Percentiles rank a stretch among this genome's conserved stretches.
Conservation (phyloP, 2,888 invertebrate species). For the Smittia sp. region DNA sequence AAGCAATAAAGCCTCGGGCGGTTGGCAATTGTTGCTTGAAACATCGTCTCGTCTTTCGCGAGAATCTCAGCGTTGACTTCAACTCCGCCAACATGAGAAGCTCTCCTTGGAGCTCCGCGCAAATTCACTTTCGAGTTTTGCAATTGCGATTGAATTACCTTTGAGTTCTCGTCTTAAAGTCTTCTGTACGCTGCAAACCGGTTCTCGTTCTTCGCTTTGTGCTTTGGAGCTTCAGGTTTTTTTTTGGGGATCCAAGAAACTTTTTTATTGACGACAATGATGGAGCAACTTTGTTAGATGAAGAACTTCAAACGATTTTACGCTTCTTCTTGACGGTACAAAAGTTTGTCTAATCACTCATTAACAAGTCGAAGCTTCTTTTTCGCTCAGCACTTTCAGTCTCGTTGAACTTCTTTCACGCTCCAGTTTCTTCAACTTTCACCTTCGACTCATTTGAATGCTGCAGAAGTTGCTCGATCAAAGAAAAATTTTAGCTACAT, state of each 20-base stretch:
- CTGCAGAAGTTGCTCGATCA: too few species aligned
- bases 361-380: background rate
- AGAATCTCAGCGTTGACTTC: too few species aligned
- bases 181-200: conserved; percentile 4
- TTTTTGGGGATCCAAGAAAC: background rate
- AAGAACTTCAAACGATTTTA: too few species aligned
- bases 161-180: background rate
- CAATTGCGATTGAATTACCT: background rate
- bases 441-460: background rate
- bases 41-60: background rate
- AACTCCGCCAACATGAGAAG: too few species aligned
- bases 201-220: background rate
- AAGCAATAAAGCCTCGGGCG: background rate
- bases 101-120: too few species aligned
- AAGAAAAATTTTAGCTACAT: too few species aligned
- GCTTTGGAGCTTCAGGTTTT: background rate
- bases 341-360: too few species aligned
- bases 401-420: conserved; percentile 2
- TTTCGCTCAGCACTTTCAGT: background rate
- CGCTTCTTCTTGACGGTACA: too few species aligned
- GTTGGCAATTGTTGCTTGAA: background rate
- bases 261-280: background rate
- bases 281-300: background rate
- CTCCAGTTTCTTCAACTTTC: background rate
- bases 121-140: too few species aligned